phyloP scores from a whole-genome alignment of 2,888 invertebrate genomes.

The Hydrotaea diabolus region DNA sequence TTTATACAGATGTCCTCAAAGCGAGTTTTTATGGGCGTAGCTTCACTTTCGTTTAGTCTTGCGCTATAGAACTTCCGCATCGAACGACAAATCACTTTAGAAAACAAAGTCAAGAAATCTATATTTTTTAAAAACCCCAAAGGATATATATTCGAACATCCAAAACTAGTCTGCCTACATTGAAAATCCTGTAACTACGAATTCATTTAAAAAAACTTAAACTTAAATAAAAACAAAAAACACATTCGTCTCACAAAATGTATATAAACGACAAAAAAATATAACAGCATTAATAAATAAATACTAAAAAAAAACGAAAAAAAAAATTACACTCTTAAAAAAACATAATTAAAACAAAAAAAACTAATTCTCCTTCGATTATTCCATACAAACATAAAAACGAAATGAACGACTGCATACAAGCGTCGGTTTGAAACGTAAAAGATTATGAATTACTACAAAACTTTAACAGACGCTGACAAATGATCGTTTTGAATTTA shows the following conservation, averaged over 20 bases:
- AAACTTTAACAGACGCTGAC: constrained; percentile 79
- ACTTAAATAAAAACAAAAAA: no score
- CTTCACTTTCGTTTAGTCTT: no score
- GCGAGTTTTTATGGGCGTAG: no score
- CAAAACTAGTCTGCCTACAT: no score
- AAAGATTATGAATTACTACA: constrained; percentile 76
- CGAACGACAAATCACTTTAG: no score
- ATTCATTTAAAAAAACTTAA: no score
- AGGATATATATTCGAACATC: no score
- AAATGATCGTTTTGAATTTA: constrained; percentile 80
- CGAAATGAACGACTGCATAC: neutral
- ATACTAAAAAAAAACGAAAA: neutral
- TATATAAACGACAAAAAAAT: constrained; percentile 20
- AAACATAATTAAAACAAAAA: neutral
- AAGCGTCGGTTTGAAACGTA: constrained; percentile 31
- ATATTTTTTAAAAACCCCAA: no score
- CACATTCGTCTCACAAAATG: neutral
- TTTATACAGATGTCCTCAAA: no score
- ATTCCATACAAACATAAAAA: constrained; percentile 21
- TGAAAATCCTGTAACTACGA: no score
- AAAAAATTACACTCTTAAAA: constrained; percentile 36
- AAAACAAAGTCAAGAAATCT: no score
- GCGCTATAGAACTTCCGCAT: no score
- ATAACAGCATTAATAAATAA: constrained; percentile 44
- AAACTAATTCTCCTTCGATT: neutral